Conservation (phyloP, 2,888 invertebrate species). For the Stomorhina lunata region DNA sequence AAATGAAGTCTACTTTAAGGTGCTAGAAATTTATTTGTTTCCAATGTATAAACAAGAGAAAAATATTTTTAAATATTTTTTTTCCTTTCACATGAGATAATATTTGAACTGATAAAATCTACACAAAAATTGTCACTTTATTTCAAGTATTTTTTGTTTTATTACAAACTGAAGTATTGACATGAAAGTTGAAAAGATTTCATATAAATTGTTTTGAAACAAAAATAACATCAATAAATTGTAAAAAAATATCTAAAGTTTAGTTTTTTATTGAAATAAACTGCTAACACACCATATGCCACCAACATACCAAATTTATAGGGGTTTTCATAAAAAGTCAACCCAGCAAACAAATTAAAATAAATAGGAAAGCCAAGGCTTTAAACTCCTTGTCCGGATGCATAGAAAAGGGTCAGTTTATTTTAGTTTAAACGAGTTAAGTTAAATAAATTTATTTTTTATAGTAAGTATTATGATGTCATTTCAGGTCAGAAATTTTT, state of each 20-base stretch:
- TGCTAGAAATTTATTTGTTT: background rate
- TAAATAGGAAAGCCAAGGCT: too few relatives aligned
- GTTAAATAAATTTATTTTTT: too few relatives aligned
- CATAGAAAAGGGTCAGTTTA: too few relatives aligned
- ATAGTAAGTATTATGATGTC: too few relatives aligned
- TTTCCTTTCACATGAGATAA: background rate
- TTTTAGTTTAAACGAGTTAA: too few relatives aligned
- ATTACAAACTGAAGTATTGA: slow-evolving; percentile 10
- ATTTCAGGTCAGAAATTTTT: too few relatives aligned
- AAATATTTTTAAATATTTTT: slow-evolving; percentile 17
- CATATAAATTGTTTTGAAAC: slow-evolving; percentile 3
- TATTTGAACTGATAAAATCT: background rate
- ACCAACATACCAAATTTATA: too few relatives aligned
- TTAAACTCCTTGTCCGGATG: too few relatives aligned
- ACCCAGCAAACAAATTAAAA: too few relatives aligned
- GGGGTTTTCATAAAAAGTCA: too few relatives aligned
- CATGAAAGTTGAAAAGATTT: slow-evolving; percentile 16
- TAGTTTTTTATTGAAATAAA: slow-evolving; percentile 10
- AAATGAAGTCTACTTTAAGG: slow-evolving; percentile 1
- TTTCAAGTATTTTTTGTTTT: background rate
- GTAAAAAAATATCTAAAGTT: background rate
- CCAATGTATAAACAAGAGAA: background rate
- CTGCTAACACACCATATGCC: slow-evolving; percentile 5
- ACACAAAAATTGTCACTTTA: background rate
- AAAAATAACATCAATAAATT: background rate